Percentiles rank a stretch among this genome's conserved stretches.
Evolutionary conservation across 2,888 invertebrate genomes (phyloP).

Genomic region (Orchesella flavescens): DNA sequence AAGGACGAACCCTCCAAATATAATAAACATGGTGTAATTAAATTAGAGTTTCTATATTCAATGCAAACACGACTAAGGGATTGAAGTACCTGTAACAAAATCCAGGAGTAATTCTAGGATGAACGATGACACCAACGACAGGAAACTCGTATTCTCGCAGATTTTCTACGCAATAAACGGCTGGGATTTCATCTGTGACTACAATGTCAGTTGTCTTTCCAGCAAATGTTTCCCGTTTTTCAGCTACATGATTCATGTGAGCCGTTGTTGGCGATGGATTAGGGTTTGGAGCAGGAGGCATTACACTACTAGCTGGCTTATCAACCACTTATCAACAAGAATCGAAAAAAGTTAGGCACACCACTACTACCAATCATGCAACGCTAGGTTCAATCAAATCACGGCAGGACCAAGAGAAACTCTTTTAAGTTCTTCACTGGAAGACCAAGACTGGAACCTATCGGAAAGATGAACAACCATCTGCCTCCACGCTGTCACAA

Average conservation of each 20-base stretch:
- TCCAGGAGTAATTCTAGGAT: conserved; percentile 82
- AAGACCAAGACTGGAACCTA: too few relatives aligned
- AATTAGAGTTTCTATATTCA: too few relatives aligned
- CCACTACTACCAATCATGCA: too few relatives aligned
- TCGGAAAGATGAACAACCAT: too few relatives aligned
- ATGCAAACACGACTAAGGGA: too few relatives aligned
- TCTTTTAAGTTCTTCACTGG: too few relatives aligned
- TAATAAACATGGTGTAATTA: too few relatives aligned
- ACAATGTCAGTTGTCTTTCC: conserved; percentile 65
- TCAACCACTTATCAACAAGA: too few relatives aligned
- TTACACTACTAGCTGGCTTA: conserved; percentile 7
- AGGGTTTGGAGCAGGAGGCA: conserved; percentile 46
- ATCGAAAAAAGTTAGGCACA: too few relatives aligned
- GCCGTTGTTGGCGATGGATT: conserved; percentile 41
- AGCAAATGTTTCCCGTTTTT: conserved; percentile 34
- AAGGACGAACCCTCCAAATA: conserved; percentile 78
- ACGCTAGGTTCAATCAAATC: too few relatives aligned
- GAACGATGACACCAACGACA: conserved; percentile 83
- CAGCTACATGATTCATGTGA: conserved; percentile 17
- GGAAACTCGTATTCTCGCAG: conserved; percentile 81
- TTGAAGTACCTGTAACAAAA: conserved; percentile 80
- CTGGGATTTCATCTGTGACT: conserved; percentile 79
- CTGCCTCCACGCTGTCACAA: too few relatives aligned
- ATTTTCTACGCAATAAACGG: conserved; percentile 79
- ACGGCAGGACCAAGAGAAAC: too few relatives aligned